Conservation (phyloP, 2,113 vertebrate species). For the Anhinga anhinga region DNA sequence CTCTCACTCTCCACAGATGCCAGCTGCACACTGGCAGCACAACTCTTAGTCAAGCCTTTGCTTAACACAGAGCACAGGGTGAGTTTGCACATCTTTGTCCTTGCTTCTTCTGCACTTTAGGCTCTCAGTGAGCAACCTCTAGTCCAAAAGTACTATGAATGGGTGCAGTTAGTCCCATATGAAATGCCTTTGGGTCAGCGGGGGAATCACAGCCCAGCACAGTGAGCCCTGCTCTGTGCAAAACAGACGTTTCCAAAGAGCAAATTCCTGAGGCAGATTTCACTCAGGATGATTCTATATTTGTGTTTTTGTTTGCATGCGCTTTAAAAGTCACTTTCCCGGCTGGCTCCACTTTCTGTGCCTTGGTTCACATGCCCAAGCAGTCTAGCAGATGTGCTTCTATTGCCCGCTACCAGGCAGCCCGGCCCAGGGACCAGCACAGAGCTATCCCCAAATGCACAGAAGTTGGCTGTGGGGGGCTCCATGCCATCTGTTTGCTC, state of each 20-base stretch:
- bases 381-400: background rate
- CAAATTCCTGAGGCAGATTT: background rate
- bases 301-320: background rate
- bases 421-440: background rate
- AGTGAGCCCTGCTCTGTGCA: background rate
- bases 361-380: background rate
- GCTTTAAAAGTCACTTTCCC: background rate
- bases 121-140: background rate
- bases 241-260: background rate
- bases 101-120: background rate
- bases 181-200: background rate
- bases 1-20: background rate
- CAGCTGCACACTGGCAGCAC: rapidly evolving
- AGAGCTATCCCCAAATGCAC: background rate
- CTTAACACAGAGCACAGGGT: background rate
- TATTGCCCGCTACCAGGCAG: background rate
- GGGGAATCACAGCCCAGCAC: background rate
- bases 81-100: background rate
- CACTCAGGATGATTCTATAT: background rate
- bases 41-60: background rate
- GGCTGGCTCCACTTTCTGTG: background rate
- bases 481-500: background rate
- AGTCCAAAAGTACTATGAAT: background rate
- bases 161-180: background rate
- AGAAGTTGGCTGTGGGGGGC: rapidly evolving